Evolutionary conservation across 1,140 invertebrate species (phyloP).

Genomic region (Papilio polytes): DNA sequence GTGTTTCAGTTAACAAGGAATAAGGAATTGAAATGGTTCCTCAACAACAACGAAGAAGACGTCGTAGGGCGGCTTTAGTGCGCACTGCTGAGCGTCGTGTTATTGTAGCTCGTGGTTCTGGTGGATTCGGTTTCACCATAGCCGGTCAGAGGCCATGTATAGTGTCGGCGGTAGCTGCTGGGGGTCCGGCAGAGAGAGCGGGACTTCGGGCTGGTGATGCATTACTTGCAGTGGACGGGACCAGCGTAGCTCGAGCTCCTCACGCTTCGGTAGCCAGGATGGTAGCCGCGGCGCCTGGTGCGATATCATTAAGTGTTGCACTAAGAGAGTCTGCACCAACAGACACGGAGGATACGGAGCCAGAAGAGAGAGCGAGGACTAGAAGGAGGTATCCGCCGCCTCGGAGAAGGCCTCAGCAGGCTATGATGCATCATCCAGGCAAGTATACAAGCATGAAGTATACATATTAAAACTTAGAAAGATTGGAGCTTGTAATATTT

Average conservation of each 20-base stretch:
- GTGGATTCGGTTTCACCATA: conserved; percentile 84
- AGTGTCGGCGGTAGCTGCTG: conserved; percentile 72
- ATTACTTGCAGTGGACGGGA: conserved; percentile 95
- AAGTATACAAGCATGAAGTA: conserved; percentile 7
- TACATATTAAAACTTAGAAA: background rate
- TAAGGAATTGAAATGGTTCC: conserved; percentile 69
- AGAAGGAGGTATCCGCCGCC: conserved; percentile 71
- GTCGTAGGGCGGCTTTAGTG: conserved; percentile 91
- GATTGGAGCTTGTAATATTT: background rate
- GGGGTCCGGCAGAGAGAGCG: conserved; percentile 85
- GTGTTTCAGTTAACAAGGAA: conserved; percentile 38
- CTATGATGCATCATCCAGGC: conserved; percentile 75
- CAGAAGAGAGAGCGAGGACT: conserved; percentile 71
- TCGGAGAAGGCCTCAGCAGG: conserved; percentile 65
- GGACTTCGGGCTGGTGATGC: conserved; percentile 96
- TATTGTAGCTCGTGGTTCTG: conserved; percentile 92
- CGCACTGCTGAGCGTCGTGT: conserved; percentile 89
- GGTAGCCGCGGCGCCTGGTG: conserved; percentile 92
- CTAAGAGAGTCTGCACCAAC: conserved; percentile 71
- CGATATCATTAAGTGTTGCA: conserved; percentile 83
- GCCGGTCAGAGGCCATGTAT: conserved; percentile 77
- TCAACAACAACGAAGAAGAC: conserved; percentile 89
- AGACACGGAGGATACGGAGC: conserved; percentile 76
- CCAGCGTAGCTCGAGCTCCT: conserved; percentile 93
- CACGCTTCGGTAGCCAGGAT: conserved; percentile 97